Evolutionary conservation across 2,113 vertebrate species (phyloP).

Genomic region (Urocitellus parryii): DNA sequence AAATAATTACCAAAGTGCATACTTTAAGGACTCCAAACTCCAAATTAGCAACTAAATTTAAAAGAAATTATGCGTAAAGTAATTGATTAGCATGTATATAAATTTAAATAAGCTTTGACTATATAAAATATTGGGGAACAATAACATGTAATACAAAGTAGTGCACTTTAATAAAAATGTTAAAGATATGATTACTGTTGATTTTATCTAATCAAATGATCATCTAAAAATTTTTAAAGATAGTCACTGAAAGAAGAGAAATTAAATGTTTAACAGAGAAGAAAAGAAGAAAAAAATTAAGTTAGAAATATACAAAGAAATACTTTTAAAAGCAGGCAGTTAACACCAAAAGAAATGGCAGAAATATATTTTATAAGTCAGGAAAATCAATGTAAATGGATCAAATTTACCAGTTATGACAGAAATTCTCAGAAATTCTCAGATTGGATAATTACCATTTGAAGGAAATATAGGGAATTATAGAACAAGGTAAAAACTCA

Average conservation of each 20-base stretch:
- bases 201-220: neutral
- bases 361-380: slow-evolving; percentile 3
- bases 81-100: neutral
- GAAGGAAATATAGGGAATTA: neutral
- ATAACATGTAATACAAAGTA: neutral
- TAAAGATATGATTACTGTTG: neutral
- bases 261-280: neutral
- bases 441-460: neutral
- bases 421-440: slow-evolving; percentile 13
- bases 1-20: neutral
- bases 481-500: neutral
- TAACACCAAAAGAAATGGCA: neutral
- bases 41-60: neutral
- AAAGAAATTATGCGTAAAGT: neutral
- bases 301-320: neutral
- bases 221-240: slow-evolving; percentile 19
- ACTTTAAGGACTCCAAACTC: neutral
- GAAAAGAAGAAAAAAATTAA: neutral
- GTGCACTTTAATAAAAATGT: slow-evolving; percentile 3
- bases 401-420: neutral
- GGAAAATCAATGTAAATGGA: neutral
- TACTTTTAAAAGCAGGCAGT: neutral
- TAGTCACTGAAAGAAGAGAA: neutral
- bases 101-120: neutral
- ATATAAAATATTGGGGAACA: neutral